A percentile compares a stretch with the other conserved stretches of the same genome.
Conservation (phyloP, 2,888 invertebrate genomes). For the Phanerotoma sp. region DNA sequence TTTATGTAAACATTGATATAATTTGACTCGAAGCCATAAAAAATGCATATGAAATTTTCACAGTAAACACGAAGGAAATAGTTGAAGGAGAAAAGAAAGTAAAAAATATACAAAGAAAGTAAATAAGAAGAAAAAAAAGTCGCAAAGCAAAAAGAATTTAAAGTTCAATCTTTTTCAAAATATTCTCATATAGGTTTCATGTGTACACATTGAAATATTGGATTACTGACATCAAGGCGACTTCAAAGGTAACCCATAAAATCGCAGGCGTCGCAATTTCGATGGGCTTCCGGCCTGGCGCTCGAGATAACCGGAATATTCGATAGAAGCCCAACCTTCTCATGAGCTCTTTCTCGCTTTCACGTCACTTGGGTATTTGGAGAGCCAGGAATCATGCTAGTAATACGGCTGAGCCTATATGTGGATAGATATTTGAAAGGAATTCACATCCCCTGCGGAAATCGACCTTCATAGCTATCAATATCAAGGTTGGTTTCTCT, state of each 20-base stretch:
- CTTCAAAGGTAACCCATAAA: constrained; percentile 22
- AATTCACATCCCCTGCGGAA: constrained; percentile 8
- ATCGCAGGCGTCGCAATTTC: constrained; percentile 16
- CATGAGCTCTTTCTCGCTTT: constrained; percentile 3
- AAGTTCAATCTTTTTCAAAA: not conserved
- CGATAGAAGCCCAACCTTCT: constrained; percentile 3
- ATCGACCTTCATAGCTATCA: not conserved
- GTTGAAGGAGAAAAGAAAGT: no score
- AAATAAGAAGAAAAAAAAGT: not conserved
- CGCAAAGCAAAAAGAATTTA: not conserved
- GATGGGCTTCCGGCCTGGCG: constrained; percentile 15
- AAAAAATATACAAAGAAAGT: no score
- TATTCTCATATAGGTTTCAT: not conserved
- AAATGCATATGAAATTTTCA: no score
- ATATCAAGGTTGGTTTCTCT: constrained; percentile 7
- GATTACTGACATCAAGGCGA: constrained; percentile 6
- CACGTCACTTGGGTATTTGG: not conserved
- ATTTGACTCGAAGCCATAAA: no score
- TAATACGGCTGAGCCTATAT: constrained; percentile 12
- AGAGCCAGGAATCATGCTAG: constrained; percentile 5
- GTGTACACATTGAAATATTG: constrained; percentile 8
- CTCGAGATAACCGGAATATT: constrained; percentile 22
- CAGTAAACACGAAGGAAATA: no score
- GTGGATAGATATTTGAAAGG: constrained; percentile 17
- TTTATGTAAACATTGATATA: no score